Conservation (phyloP, 2,888 invertebrate genomes). For the Mesopsocus fuscifrons region DNA sequence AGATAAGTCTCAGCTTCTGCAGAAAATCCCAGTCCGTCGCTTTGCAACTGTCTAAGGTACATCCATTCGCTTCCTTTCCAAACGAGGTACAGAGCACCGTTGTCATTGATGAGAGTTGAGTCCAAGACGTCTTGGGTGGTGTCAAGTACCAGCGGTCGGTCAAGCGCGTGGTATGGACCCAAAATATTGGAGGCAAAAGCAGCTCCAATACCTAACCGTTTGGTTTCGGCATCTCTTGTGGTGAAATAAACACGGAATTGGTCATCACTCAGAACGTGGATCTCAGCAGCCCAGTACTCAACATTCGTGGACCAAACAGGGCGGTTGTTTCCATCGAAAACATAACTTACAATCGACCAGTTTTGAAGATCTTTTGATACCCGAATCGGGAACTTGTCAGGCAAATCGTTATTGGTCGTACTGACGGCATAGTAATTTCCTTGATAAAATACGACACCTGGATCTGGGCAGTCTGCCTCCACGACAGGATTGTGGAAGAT, state of each 20-base stretch:
- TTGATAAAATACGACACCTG: background rate
- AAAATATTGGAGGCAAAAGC: background rate
- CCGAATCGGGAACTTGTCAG: background rate
- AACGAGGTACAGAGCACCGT: background rate
- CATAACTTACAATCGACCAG: background rate
- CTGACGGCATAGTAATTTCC: background rate
- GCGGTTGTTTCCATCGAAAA: background rate
- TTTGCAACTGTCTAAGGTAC: background rate
- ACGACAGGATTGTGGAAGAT: background rate
- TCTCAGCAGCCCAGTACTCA: slow-evolving; percentile 1
- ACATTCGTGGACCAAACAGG: background rate
- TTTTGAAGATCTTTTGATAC: slow-evolving; percentile 1
- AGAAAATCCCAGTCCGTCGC: background rate
- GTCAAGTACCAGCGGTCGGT: background rate
- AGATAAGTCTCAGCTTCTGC: background rate
- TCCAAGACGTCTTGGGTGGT: background rate
- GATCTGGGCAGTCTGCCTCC: background rate
- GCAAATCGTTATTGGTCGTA: background rate
- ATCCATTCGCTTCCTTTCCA: background rate
- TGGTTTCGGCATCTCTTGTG: background rate
- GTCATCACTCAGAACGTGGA: background rate
- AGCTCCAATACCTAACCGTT: background rate
- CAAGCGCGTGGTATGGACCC: background rate
- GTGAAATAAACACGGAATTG: background rate
- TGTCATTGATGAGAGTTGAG: background rate